These are phyloP conservation scores for Epizoanthus ramosus DNA, from an alignment of 92 coral and sea anemone genomes.

Conservation along the genomic window DNA sequence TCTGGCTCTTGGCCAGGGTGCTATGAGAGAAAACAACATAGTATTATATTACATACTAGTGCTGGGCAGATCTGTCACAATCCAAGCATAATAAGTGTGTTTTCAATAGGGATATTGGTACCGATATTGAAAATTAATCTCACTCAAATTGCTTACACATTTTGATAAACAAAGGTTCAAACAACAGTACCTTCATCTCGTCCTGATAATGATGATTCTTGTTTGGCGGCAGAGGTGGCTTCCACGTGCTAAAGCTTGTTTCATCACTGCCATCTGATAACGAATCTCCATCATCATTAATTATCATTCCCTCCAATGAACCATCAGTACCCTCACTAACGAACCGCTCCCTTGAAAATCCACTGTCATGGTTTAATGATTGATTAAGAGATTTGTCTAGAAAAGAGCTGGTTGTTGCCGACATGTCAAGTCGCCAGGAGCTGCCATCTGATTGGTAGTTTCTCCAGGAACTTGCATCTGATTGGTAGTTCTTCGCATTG, in stretches of 20 bases:
- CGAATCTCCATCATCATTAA: constrained; percentile 80
- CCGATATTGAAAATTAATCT: not conserved
- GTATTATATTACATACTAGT: not conserved
- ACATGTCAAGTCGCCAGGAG: constrained; percentile 92
- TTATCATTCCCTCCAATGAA: constrained; percentile 47
- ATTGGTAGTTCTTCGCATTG: constrained; percentile 90
- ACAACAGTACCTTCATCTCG: constrained; percentile 83
- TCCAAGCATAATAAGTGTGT: too few relatives aligned
- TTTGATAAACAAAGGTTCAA: too few relatives aligned
- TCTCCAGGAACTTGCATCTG: constrained; percentile 76
- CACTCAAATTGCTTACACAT: too few relatives aligned
- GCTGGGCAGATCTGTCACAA: too few relatives aligned
- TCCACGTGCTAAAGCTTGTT: constrained; percentile 89
- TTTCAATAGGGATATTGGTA: too few relatives aligned
- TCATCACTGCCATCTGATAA: constrained; percentile 88
- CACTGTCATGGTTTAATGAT: constrained; percentile 58
- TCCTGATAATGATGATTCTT: constrained; percentile 83
- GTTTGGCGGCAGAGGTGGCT: constrained; percentile 80
- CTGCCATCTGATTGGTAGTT: constrained; percentile 89
- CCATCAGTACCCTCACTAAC: constrained; percentile 41
- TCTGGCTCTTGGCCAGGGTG: constrained; percentile 98
- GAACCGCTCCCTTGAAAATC: constrained; percentile 34
- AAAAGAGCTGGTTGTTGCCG: constrained; percentile 75
- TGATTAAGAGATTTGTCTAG: constrained; percentile 68
- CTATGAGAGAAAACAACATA: constrained; percentile 44